These are phyloP conservation scores for Athetis lepigone DNA, from an alignment of 2,888 invertebrate species.

Conservation along the genomic window DNA sequence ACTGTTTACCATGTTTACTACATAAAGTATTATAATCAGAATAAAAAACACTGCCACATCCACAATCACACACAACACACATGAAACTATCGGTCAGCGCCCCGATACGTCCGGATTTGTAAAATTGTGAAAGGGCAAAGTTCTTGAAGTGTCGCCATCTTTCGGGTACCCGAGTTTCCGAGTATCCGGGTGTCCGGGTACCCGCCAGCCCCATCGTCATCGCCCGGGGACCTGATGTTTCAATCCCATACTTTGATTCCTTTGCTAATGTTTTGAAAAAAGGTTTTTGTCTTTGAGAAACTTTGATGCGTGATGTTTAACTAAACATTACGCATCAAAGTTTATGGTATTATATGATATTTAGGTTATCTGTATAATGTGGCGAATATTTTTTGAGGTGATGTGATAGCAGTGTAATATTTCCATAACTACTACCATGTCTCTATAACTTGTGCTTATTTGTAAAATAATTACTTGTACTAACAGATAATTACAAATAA, in stretches of 20 bases:
- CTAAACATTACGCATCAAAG: too few relatives aligned
- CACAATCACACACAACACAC: slow-evolving; percentile 39
- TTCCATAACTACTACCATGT: too few relatives aligned
- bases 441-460: too few relatives aligned
- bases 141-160: slow-evolving; percentile 53
- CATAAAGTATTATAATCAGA: not conserved
- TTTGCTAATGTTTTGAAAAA: slow-evolving; percentile 38
- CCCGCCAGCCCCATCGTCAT: slow-evolving; percentile 24
- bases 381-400: too few relatives aligned
- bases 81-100: slow-evolving; percentile 64
- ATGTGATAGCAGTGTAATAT: too few relatives aligned
- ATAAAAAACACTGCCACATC: slow-evolving; percentile 46
- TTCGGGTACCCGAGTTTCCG: slow-evolving; percentile 1
- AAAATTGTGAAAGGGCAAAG: slow-evolving; percentile 76
- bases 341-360: not conserved
- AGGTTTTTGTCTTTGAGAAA: slow-evolving; percentile 30
- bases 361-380: too few relatives aligned
- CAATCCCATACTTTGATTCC: slow-evolving; percentile 55
- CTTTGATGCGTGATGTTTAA: too few relatives aligned
- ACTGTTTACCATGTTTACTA: too few relatives aligned
- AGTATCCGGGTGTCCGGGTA: slow-evolving; percentile 6
- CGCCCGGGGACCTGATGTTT: slow-evolving; percentile 46
- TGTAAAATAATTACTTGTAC: too few relatives aligned
- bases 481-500: too few relatives aligned
- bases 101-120: slow-evolving; percentile 63